A percentile compares a stretch with the other conserved stretches of the same genome.
These are phyloP conservation scores for Pogonocherus hispidulus DNA, from an alignment of 2,888 invertebrate genomes.

Conservation along the genomic window DNA sequence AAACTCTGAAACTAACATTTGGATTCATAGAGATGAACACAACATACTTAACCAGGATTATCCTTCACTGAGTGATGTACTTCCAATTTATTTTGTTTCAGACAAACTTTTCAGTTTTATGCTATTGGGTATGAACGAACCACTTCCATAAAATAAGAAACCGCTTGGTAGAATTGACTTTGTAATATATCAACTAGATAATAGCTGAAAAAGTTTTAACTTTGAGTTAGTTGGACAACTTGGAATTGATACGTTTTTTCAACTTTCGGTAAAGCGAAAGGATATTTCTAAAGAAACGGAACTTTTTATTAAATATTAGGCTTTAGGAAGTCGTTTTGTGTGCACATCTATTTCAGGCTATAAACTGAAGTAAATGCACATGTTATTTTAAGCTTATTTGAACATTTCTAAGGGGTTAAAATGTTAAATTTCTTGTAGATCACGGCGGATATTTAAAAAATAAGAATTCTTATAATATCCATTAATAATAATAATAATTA, in stretches of 20 bases:
- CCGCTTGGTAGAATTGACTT: neutral
- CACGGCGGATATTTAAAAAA: too few species aligned
- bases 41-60: neutral
- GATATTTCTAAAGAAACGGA: neutral
- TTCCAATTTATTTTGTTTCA: neutral
- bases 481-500: too few species aligned
- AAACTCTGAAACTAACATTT: neutral
- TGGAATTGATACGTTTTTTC: conserved; percentile 1
- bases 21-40: neutral
- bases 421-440: too few species aligned
- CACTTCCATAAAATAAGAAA: neutral
- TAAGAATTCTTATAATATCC: too few species aligned
- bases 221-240: conserved; percentile 10
- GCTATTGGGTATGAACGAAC: neutral
- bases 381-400: too few species aligned
- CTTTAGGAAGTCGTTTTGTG: neutral
- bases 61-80: neutral
- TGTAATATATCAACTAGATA: conserved; percentile 10
- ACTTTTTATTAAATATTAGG: neutral
- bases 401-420: too few species aligned
- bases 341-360: neutral
- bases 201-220: neutral
- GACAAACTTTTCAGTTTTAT: neutral
- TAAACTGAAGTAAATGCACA: too few species aligned
- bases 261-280: neutral